These are phyloP conservation scores for Antheraea assamensis DNA, from an alignment of 2,888 invertebrate species.

Conservation along the genomic window DNA sequence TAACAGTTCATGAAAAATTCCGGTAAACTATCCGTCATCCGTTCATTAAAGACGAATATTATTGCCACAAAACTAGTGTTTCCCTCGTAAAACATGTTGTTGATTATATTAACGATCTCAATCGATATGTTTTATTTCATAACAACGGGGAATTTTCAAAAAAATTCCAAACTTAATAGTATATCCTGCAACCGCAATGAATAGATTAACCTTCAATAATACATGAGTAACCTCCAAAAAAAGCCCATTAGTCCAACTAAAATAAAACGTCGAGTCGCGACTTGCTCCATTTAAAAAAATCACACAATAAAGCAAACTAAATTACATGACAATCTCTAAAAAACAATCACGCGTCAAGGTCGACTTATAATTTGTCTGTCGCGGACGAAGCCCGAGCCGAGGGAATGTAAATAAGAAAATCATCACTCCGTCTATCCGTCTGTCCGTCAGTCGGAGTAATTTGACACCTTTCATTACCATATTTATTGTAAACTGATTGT, in stretches of 20 bases:
- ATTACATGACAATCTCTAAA: slow-evolving; percentile 39
- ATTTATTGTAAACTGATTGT: slow-evolving; percentile 66
- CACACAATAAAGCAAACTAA: slow-evolving; percentile 35
- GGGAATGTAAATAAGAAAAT: slow-evolving; percentile 67
- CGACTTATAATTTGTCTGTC: slow-evolving; percentile 60
- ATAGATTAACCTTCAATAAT: slow-evolving; percentile 8
- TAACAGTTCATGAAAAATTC: not conserved
- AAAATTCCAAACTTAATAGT: not conserved
- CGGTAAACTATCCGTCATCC: not conserved
- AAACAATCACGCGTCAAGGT: slow-evolving; percentile 60
- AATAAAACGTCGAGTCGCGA: not conserved
- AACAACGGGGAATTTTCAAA: not conserved
- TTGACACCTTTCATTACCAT: slow-evolving; percentile 81
- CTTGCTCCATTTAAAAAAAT: slow-evolving; percentile 27
- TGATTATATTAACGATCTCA: not conserved
- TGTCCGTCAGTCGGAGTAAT: slow-evolving; percentile 68
- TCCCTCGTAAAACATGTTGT: too few species aligned
- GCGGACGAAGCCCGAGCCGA: slow-evolving; percentile 33
- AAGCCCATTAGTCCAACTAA: not conserved
- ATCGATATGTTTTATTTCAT: not conserved
- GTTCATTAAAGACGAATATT: not conserved
- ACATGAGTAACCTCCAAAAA: not conserved
- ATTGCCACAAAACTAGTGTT: too few species aligned
- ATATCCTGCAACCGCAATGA: not conserved
- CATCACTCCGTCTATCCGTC: slow-evolving; percentile 63